Percentiles rank a stretch among this genome's conserved stretches.
phyloP scores from a whole-genome alignment of 2,888 invertebrate genomes.

The Drosophila prostipennis region DNA sequence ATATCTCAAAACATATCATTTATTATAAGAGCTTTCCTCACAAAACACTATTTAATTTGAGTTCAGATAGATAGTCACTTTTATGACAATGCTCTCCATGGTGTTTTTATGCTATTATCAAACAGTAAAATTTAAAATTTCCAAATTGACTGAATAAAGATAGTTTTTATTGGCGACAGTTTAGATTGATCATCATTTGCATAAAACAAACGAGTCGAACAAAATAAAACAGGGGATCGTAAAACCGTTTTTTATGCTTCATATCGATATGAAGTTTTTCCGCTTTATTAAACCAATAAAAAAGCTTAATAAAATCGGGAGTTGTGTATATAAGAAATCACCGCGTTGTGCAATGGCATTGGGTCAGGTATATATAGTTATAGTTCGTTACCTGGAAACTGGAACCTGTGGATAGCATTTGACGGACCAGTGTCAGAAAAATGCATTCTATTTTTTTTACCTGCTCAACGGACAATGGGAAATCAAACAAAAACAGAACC shows the following conservation, averaged over 20 bases:
- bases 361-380: conserved; percentile 6
- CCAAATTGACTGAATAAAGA: conserved; percentile 11
- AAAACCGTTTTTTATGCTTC: conserved; percentile 19
- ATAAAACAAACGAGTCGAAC: conserved; percentile 19
- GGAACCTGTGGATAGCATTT: conserved; percentile 33
- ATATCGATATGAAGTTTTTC: conserved; percentile 5
- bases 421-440: conserved; percentile 48
- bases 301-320: conserved; percentile 14
- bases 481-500: conserved; percentile 48
- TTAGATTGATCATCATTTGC: conserved; percentile 11
- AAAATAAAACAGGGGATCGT: conserved; percentile 4
- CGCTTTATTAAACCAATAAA: conserved; percentile 20
- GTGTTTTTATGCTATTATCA: neutral
- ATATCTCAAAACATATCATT: neutral
- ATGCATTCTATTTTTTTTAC: conserved; percentile 52
- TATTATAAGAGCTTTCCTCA: neutral
- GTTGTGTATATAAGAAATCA: conserved; percentile 8
- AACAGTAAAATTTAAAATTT: conserved; percentile 3
- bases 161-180: conserved; percentile 16
- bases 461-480: conserved; percentile 48
- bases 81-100: neutral
- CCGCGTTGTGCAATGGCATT: conserved; percentile 21
- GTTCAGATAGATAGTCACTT: neutral
- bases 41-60: neutral
- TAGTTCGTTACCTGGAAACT: conserved; percentile 16